A percentile compares a stretch with the other conserved stretches of the same genome.
These are phyloP conservation scores for Microtus oregoni DNA, from an alignment of 2,113 vertebrate genomes.

Conservation along the genomic window DNA sequence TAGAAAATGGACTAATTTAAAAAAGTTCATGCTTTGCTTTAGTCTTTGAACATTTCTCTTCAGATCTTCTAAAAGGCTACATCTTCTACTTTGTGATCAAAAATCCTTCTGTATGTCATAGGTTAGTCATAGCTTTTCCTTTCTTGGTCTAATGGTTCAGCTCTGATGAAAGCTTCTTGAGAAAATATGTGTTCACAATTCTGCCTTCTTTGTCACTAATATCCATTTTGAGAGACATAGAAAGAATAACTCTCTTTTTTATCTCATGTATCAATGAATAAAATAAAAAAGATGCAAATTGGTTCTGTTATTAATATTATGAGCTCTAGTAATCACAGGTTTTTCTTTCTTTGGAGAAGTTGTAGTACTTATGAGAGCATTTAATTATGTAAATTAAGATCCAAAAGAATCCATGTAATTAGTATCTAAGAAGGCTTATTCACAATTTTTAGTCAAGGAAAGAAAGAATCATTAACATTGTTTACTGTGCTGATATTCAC, in stretches of 20 bases:
- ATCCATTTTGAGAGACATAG: not conserved
- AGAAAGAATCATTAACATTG: not conserved
- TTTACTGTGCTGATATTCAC: not conserved
- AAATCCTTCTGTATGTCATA: constrained; percentile 18
- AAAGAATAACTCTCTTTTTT: constrained; percentile 42
- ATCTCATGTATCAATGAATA: not conserved
- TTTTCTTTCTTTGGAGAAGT: not conserved
- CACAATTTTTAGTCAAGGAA: not conserved
- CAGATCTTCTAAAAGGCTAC: not conserved
- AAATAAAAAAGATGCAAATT: constrained; percentile 22
- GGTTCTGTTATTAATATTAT: not conserved
- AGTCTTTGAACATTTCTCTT: constrained; percentile 58
- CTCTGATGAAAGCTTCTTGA: constrained; percentile 63
- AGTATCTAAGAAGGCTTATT: not conserved
- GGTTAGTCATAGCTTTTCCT: constrained; percentile 24
- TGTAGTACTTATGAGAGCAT: not conserved
- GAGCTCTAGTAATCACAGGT: not conserved
- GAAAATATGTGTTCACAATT: not conserved
- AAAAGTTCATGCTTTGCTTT: not conserved
- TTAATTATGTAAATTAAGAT: not conserved
- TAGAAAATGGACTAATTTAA: not conserved
- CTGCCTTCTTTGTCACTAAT: constrained; percentile 47
- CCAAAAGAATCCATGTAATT: not conserved
- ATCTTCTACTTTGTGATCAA: constrained; percentile 47
- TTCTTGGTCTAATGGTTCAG: constrained; percentile 52